Conservation (phyloP, 92 coral and sea anemone genomes). For the Siderastrea radians region DNA sequence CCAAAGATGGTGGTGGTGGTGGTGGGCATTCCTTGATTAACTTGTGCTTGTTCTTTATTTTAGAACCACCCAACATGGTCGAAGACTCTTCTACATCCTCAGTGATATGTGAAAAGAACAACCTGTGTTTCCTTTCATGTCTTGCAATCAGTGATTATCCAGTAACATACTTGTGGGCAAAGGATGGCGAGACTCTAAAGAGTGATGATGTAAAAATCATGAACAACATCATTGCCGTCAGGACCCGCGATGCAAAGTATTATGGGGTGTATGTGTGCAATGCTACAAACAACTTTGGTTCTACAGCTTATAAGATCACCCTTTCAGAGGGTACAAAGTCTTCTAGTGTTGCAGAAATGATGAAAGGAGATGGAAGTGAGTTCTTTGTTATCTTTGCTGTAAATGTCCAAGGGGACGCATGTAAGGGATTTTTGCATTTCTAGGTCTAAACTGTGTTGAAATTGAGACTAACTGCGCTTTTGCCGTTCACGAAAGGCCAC, state of each 20-base stretch:
- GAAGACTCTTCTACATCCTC: not conserved
- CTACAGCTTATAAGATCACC: not conserved
- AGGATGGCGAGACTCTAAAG: not conserved
- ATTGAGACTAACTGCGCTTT: too few relatives aligned
- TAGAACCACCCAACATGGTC: not conserved
- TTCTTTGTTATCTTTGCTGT: not conserved
- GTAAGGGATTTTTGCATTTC: too few relatives aligned
- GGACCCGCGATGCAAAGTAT: not conserved
- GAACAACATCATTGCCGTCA: slow-evolving; percentile 2
- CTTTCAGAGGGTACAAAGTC: not conserved
- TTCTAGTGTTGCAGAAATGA: not conserved
- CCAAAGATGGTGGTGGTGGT: too few relatives aligned
- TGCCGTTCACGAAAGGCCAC: too few relatives aligned
- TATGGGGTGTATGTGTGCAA: slow-evolving; percentile 6
- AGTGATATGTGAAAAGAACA: not conserved
- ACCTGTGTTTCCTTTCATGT: not conserved
- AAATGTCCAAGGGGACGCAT: too few relatives aligned
- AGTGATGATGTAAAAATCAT: not conserved
- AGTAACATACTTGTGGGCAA: not conserved
- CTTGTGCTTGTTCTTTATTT: not conserved
- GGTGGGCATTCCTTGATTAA: not conserved
- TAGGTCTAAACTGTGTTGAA: too few relatives aligned
- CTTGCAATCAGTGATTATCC: not conserved
- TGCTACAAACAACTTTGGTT: slow-evolving; percentile 10
- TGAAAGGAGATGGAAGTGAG: not conserved